Base-by-base conservation (phyloP, 2,888 invertebrate genomes). In the Leptinotarsa juncta region DNA sequence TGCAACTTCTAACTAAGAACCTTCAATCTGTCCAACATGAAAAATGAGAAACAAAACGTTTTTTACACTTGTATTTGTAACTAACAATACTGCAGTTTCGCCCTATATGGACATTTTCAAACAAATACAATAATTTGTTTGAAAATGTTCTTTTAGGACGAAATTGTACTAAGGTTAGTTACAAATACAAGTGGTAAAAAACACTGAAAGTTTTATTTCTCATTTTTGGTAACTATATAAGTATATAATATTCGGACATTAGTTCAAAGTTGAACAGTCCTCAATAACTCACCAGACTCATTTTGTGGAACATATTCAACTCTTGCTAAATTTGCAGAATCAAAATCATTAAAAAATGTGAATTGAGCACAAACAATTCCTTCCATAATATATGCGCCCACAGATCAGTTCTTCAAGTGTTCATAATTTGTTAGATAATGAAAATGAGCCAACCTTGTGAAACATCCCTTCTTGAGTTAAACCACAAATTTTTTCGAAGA, bases 281-380 rank as follows among this genome's bases (percentile, higher is more conserved):
- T 42, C 42, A 42, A 42, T 42, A 42, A 18, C 68, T 55, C 32
- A 69, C 69, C 69, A 15, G 69, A 69, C 57, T 69, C 69, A 48
- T 55, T 55, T 85, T 89, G 89, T 65, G 91, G 89, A 73, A 94
- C 93, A 84, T 92, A 90, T 87, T 96, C 96, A 70, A 96, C 96
- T 88, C 91, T 92, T 71, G 94, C 93, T 82, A 97, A 90, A 89
- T 97, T 97, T 75, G 96, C 96, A 62, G 96, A 97, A 88, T 97
- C 97, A 90, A 97, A 96, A 87, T 95, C 94, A 82, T 96, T 94
- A 82, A 93, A 93, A 89, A 97, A 96, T 82, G 91, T 90, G 88
- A 96, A 94, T 82, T 93, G 94, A 83, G 92, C 94, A 86, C 93
- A 92, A 84, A 90, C 90, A 82, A 93, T 87, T 80, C 87, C 88